Evolutionary conservation across 1,140 invertebrate genomes (phyloP).

Genomic region (Leptinotarsa lineolata): DNA sequence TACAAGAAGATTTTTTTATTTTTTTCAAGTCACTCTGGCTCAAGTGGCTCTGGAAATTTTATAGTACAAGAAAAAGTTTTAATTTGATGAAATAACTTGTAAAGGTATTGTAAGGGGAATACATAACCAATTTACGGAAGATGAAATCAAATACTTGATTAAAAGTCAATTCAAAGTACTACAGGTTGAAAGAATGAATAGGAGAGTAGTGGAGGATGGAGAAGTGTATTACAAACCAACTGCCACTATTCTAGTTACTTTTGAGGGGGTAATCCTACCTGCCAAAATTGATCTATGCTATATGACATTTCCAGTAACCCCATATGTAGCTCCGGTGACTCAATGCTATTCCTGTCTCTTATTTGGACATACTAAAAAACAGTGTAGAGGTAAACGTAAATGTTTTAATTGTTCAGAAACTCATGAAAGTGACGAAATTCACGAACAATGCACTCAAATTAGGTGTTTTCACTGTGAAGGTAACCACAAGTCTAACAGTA

Average conservation of each 20-base stretch:
- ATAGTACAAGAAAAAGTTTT: no score
- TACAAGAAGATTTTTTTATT: no score
- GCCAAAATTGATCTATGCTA: background rate
- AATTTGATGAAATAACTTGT: no score
- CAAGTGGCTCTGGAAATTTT: no score
- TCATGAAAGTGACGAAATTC: background rate
- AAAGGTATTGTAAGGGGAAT: no score
- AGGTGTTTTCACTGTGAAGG: constrained; percentile 23
- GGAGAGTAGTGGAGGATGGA: background rate
- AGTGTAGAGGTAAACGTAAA: constrained; percentile 24
- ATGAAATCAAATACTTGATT: no score
- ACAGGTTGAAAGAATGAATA: no score
- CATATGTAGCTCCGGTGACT: constrained; percentile 1
- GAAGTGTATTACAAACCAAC: constrained; percentile 4
- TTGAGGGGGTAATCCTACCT: constrained; percentile 20
- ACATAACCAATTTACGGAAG: no score
- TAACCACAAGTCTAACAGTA: constrained; percentile 23
- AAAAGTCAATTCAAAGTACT: no score
- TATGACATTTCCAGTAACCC: background rate
- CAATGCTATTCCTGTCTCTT: constrained; percentile 27
- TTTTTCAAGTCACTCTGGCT: no score
- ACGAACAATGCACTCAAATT: background rate
- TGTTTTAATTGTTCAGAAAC: constrained; percentile 26
- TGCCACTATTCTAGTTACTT: constrained; percentile 2
- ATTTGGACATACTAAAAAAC: constrained; percentile 28